Conservation (phyloP, 1,140 invertebrate species). For the Portunus trituberculatus region DNA sequence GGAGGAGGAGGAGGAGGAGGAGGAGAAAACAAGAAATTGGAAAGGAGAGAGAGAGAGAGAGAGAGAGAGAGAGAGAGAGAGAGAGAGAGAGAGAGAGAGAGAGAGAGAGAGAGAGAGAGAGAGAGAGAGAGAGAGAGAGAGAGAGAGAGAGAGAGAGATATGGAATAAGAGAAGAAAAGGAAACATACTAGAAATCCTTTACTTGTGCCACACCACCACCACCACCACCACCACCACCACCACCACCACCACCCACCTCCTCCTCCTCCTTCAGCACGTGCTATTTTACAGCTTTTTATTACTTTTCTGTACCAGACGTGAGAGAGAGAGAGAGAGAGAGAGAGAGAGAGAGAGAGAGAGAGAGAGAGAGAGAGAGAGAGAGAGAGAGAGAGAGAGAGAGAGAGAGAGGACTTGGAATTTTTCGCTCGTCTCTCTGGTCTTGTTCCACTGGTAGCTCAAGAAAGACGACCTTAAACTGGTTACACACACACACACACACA, state of each 20-base stretch:
- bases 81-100: neutral
- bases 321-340: neutral
- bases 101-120: neutral
- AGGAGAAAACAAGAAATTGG: neutral
- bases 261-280: neutral
- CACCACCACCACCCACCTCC: neutral
- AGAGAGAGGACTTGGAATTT: too few relatives aligned
- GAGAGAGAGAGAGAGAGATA: neutral
- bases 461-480: conserved; percentile 12
- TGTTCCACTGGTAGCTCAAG: neutral
- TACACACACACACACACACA: conserved; percentile 6
- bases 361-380: too few relatives aligned
- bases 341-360: neutral
- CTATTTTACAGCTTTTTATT: neutral
- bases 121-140: neutral
- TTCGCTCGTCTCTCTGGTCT: neutral
- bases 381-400: too few relatives aligned
- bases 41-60: neutral
- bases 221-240: neutral
- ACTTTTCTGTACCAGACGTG: neutral
- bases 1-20: neutral
- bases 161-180: neutral
- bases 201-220: neutral
- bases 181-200: neutral
- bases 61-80: too few relatives aligned